Base-by-base conservation (phyloP, 1,140 invertebrate species). In the Drosophila azteca region DNA sequence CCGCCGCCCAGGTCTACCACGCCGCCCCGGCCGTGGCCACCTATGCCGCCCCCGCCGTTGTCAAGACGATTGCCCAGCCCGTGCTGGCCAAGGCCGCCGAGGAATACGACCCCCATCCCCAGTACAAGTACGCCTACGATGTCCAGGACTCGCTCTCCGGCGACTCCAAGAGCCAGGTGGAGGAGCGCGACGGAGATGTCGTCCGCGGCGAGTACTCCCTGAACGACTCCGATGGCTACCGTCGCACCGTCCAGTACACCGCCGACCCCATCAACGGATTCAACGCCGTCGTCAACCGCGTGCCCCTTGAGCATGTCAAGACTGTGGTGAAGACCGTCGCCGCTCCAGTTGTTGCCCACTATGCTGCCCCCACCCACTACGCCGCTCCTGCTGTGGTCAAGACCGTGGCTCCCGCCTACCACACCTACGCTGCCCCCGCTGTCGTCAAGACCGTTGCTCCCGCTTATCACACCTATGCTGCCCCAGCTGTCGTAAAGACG, bases 81-180 rank as follows among this genome's bases (percentile, higher is more conserved):
- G 75, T 90, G 35, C 67, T 78, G 43, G 57, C 84, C 63, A 89
- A 89, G 80, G 73, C 66, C 43, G 80, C 50, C 41, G 85, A 89
- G 59, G 85, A 89, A 64, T 90, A 87, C 78, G 85, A 89, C 43
- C 84, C 85, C 50, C 80, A 84, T 74, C 84, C 89, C 13, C 92
- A 93, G 79, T 94, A 94, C 90, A 90, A 90, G 88, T 95, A 94
- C 92, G 93, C 94, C 22, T 96, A 96, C 92, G 94, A 94, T 67
- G 94, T 96, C 3, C 93, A 94, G 35, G 95, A 96, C 81, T 93
- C 94, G 1, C 92, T 94, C 77, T 96, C 94, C 39, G 95, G 95
- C 43, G 94, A 95, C 92, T 94, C 94, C 70, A 95, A 95, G 91
- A 87, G 79, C 84, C 94, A 94, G 83, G 93, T 94, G 3, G 87